Evolutionary conservation across 1,140 invertebrate genomes (phyloP).

Genomic region (Apis mellifera): DNA sequence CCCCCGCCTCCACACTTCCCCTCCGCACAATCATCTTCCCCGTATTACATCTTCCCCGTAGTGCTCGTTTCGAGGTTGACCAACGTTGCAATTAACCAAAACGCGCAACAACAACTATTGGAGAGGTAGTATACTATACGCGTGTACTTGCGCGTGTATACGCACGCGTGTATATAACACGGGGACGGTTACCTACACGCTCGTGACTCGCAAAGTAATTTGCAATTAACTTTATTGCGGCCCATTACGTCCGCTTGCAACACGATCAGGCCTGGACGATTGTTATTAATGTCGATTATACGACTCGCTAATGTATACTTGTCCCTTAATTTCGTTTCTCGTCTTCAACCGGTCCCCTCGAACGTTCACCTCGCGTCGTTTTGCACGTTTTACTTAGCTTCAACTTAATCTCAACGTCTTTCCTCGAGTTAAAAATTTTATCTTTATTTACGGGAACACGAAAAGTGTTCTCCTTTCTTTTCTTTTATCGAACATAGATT

Average conservation of each 20-base stretch:
- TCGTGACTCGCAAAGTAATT: constrained; percentile 38
- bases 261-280: constrained; percentile 27
- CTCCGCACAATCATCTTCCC: background rate
- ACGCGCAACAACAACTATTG: background rate
- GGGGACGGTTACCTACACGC: background rate
- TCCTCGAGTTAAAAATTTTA: too few species aligned
- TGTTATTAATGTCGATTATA: constrained; percentile 38
- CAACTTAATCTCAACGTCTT: too few species aligned
- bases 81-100: background rate
- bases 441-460: too few species aligned
- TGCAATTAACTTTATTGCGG: constrained; percentile 55
- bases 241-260: constrained; percentile 49
- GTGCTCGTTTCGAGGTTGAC: too few species aligned
- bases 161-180: background rate
- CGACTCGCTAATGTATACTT: constrained; percentile 11
- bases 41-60: too few species aligned
- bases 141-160: background rate
- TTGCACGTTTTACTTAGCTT: too few species aligned
- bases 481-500: too few species aligned
- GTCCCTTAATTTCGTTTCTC: constrained; percentile 15
- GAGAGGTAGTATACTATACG: background rate
- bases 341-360: background rate
- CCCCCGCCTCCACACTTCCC: too few species aligned
- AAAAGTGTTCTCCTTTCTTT: too few species aligned
- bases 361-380: constrained; percentile 1